phyloP scores from a whole-genome alignment of 2,113 vertebrate species.

The Bubo bubo region DNA sequence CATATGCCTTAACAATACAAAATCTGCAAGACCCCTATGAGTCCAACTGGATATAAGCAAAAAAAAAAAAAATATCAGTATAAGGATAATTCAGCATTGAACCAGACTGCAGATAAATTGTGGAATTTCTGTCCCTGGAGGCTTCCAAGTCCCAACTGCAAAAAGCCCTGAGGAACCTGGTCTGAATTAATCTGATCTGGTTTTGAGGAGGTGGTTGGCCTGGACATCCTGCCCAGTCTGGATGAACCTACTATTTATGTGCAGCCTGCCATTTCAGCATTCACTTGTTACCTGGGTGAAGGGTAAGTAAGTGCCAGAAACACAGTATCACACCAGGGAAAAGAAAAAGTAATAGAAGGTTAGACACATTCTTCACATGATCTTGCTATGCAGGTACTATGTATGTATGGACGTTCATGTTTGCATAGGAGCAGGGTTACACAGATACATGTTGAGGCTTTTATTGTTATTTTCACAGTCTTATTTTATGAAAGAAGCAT shows the following conservation, averaged over 20 bases:
- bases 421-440: neutral
- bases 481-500: neutral
- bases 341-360: neutral
- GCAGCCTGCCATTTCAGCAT: neutral
- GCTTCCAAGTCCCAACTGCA: neutral
- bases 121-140: neutral
- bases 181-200: neutral
- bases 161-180: neutral
- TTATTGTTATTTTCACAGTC: neutral
- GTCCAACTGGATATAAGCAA: neutral
- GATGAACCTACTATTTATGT: accelerated
- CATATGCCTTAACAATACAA: neutral
- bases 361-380: neutral
- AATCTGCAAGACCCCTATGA: neutral
- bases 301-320: neutral
- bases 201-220: neutral
- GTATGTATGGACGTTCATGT: accelerated
- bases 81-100: neutral
- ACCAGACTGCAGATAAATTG: neutral
- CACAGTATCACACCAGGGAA: accelerated
- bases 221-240: neutral
- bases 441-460: neutral
- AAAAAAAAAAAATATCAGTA: too few species aligned
- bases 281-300: neutral
- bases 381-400: accelerated